Conservation (phyloP, 2,797 vertebrate species). For the Phoebastria nigripes region DNA sequence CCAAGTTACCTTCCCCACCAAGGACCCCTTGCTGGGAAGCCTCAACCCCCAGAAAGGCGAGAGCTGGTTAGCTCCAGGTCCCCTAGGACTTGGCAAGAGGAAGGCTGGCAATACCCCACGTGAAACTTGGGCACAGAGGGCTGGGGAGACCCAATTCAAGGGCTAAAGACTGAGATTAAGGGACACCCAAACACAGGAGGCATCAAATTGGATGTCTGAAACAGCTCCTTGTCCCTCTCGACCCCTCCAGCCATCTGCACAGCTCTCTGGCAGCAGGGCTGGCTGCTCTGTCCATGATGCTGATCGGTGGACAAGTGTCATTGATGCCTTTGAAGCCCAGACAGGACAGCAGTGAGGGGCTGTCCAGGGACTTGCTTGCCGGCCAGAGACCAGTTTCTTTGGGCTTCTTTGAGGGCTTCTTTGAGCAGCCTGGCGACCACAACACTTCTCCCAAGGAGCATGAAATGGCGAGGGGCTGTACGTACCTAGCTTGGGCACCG, state of each 20-base stretch:
- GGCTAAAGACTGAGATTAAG: neutral
- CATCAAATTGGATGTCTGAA: neutral
- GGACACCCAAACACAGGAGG: neutral
- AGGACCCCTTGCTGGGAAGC: neutral
- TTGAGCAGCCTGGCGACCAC: neutral
- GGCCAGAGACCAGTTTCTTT: neutral
- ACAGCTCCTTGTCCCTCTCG: accelerated
- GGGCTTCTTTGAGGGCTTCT: neutral
- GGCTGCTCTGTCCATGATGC: accelerated
- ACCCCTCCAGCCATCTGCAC: accelerated
- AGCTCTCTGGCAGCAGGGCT: neutral
- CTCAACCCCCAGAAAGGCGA: neutral
- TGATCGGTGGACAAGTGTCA: neutral
- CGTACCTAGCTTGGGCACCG: slow-evolving; percentile 94
- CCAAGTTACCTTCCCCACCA: accelerated
- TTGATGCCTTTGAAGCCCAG: neutral
- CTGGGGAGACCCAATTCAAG: neutral
- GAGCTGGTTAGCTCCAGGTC: neutral
- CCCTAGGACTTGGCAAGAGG: neutral
- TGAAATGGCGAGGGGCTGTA: accelerated
- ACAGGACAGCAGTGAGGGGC: neutral
- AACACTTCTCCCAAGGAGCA: neutral
- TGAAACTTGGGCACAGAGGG: neutral
- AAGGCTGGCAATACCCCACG: neutral
- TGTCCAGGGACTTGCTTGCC: neutral